phyloP scores from a whole-genome alignment of 2,888 invertebrate genomes.

The Ryuthela nishihirai region DNA sequence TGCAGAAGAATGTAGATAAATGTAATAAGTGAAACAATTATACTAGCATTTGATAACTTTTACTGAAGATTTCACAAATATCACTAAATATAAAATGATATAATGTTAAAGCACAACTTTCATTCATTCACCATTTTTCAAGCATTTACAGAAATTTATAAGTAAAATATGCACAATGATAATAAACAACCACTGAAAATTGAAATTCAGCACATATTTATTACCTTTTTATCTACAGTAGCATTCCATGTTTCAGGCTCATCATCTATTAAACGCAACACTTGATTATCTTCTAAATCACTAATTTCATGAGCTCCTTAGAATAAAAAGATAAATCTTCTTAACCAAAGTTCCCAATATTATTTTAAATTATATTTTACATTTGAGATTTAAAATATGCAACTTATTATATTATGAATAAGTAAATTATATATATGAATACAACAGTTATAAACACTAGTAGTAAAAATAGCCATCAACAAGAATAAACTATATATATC shows the following conservation, averaged over 20 bases:
- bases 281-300: conserved; percentile 77
- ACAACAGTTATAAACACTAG: background rate
- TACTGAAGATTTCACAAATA: background rate
- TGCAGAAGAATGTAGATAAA: too few relatives aligned
- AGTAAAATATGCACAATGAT: background rate
- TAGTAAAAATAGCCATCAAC: background rate
- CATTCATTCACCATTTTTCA: too few relatives aligned
- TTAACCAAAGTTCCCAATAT: background rate
- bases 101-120: too few relatives aligned
- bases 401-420: too few relatives aligned
- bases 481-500: background rate
- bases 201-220: background rate
- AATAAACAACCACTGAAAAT: background rate
- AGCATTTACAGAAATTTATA: conserved; percentile 1
- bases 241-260: conserved; percentile 95
- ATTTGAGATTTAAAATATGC: background rate
- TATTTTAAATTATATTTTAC: background rate
- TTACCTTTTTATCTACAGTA: conserved; percentile 74
- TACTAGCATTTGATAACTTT: background rate
- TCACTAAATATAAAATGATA: background rate
- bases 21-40: too few relatives aligned
- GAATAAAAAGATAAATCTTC: conserved; percentile 1
- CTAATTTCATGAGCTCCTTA: conserved; percentile 43
- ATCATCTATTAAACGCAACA: conserved; percentile 70
- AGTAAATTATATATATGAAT: too few relatives aligned